Base-by-base conservation (phyloP, 2,888 invertebrate species). In the Noctua janthina region DNA sequence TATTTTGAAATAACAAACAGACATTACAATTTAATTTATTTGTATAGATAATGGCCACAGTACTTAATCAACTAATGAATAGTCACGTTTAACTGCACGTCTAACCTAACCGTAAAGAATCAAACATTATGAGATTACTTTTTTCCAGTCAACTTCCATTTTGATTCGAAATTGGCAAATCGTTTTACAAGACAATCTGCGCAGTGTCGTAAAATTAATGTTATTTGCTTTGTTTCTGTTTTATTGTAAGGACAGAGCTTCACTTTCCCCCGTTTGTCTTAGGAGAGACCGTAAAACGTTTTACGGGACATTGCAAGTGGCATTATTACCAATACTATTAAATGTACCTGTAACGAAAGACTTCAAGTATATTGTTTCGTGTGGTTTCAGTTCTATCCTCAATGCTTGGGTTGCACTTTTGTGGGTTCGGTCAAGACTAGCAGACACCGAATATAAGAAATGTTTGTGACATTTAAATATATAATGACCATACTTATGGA, bases 221-320 rank as follows among this genome's bases (percentile, higher is more conserved):
- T 81, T 83, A 88, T 86, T 88, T 64, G 81, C 64, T 82, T 81
- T 82, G 83, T 81, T 87, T 78, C 77, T 35, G 59, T 88, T 86
- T 86, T 86, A 83, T 86, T 86, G 75, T 67, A 71, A 62, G 78
- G 35, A 77, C 67, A 67, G 56, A 71, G 66, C 76, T 81, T 78
- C 56, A 76, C 82, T 88, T 88, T 84, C 81, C 62, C 77, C 74
- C 23, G 74, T 79, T 66, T 76, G 76, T 70, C 59, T 74, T 78
- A 35, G 69, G 69, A 86, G 82, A 86, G 77, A 82, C 51, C 69
- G 64, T 81, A 66, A 78, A 82, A 76, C 64, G 64, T 76, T 83
- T 79, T 71, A 79, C 67, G 62, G 67, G 51, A 67, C 69, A 75
- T 74, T 78, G 70, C 13, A 51, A 76, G 46, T 39, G 20, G 43